A percentile compares a stretch with the other conserved stretches of the same genome.
These are phyloP conservation scores for zebrafish (Danio rerio) DNA, from an alignment of 2,113 vertebrate species.

Conservation along the genomic window GRCz12tu NC_133199.1:30275001-30275500, in stretches of 20 bases:
- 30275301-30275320: neutral
- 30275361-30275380: slow-evolving; percentile 19
- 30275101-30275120: slow-evolving; percentile 22
- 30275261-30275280: neutral
- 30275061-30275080: slow-evolving; percentile 44
- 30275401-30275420: slow-evolving; percentile 19
- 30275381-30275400: slow-evolving; percentile 33
- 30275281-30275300: neutral
- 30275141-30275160: neutral
- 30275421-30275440: slow-evolving; percentile 15
- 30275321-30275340: neutral
- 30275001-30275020: slow-evolving; percentile 9
- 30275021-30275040: slow-evolving; percentile 27
- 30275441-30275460: slow-evolving; percentile 11
- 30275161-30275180: neutral
- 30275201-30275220: neutral
- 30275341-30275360: slow-evolving; percentile 5
- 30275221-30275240: neutral
- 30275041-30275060: slow-evolving; percentile 19
- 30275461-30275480: neutral
- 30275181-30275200: neutral
- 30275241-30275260: neutral
- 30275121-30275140: neutral
- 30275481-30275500: neutral
- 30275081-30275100: slow-evolving; percentile 37